phyloP scores from a whole-genome alignment of 2,888 invertebrate species.

The Phortica okadai region DNA sequence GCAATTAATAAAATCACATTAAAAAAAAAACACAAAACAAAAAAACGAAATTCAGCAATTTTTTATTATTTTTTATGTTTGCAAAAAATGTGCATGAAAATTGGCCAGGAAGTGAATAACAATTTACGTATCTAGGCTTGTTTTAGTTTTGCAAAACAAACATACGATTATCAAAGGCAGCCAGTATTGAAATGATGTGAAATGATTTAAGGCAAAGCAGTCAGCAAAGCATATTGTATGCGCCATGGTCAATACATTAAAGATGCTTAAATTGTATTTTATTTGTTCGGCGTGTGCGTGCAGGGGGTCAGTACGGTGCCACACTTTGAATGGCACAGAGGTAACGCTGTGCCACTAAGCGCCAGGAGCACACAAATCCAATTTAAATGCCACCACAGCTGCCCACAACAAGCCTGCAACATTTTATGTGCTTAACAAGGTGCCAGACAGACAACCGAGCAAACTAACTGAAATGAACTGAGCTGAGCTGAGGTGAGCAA shows the following conservation, averaged over 20 bases:
- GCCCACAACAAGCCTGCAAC: not conserved
- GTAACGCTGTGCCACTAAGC: constrained; percentile 38
- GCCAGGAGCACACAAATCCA: constrained; percentile 69
- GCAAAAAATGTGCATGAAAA: no score
- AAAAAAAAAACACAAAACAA: not conserved
- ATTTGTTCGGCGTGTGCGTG: constrained; percentile 46
- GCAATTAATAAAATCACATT: not conserved
- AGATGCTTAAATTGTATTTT: constrained; percentile 67
- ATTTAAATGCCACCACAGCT: constrained; percentile 59
- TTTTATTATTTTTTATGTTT: not conserved
- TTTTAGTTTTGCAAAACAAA: no score
- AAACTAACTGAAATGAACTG: not conserved
- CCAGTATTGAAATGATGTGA: no score
- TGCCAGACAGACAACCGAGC: constrained; percentile 10
- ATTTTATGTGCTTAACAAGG: constrained; percentile 22
- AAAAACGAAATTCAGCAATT: not conserved
- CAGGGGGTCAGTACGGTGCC: constrained; percentile 21
- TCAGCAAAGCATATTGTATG: constrained; percentile 8
- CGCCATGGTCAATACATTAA: constrained; percentile 58
- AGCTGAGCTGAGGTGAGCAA: constrained; percentile 27
- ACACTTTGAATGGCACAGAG: not conserved
- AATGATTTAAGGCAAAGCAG: no score
- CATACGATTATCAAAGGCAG: no score
- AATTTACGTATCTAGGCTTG: no score
- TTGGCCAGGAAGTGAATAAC: no score